Evolutionary conservation across 1,140 invertebrate species (phyloP).

Genomic region (Eufriesea mexicana): DNA sequence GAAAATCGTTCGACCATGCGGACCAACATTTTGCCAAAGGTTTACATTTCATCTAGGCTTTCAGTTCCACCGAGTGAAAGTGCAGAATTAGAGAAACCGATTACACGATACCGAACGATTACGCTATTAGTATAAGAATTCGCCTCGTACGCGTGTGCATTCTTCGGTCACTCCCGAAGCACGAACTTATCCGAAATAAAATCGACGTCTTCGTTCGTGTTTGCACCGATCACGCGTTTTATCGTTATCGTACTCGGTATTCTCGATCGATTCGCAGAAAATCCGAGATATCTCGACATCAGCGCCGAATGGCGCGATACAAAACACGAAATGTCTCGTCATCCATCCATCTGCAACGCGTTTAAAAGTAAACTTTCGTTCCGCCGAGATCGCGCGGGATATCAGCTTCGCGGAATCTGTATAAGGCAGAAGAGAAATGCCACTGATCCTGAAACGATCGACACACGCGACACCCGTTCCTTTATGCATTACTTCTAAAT

Average conservation of each 20-base stretch:
- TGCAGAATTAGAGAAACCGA: conserved; percentile 26
- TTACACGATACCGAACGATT: conserved; percentile 30
- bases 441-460: background rate
- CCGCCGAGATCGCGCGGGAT: background rate
- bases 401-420: background rate
- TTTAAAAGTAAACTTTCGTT: too few relatives aligned
- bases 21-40: background rate
- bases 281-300: too few relatives aligned
- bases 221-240: too few relatives aligned
- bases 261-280: too few relatives aligned
- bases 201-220: too few relatives aligned
- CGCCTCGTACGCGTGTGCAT: background rate
- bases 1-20: background rate
- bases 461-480: background rate
- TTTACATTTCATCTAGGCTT: background rate
- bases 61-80: conserved; percentile 18
- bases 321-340: too few relatives aligned
- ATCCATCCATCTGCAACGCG: too few relatives aligned
- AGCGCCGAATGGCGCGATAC: too few relatives aligned
- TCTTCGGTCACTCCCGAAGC: background rate
- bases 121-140: background rate
- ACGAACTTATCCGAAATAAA: background rate
- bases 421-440: background rate
- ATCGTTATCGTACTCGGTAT: too few relatives aligned
- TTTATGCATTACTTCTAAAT: conserved; percentile 31